Evolutionary conservation across 1,140 invertebrate species (phyloP), one percentile per base, ranked within the genome.

Genomic region (Aporrectodea caliginosa): DNA sequence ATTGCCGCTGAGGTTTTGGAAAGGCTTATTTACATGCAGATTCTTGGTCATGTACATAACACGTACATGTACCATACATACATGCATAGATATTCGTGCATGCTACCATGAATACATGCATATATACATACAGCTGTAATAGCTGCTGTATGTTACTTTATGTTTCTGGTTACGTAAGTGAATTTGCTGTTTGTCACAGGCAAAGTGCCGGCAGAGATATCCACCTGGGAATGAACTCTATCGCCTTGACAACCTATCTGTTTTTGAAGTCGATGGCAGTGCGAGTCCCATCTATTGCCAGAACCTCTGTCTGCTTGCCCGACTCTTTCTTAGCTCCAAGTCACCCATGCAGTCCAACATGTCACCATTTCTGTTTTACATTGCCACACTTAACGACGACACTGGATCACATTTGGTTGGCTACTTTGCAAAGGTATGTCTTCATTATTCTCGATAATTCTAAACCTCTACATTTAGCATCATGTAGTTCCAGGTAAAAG

Each of bases 391-490:
- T 30, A 76, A 76, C 27, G 75, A 76, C 14, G n/a, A 76, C 22
- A 29, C 14, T 58, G 35, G 75, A 30, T 76, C 75, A 2, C 34
- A 68, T 30, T 31, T 76, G 27, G 0, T 76, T 30, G 75, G 75
- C n/a, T 76, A 76, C 31, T 76, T 76, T 58, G 75, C 35, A 27
- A 76, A 35, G 75, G 75, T n/a, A n/a, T n/a, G n/a, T n/a, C n/a
- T n/a, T n/a, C n/a, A n/a, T n/a, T n/a, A n/a, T n/a, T n/a, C n/a
- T n/a, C n/a, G n/a, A n/a, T n/a, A n/a, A n/a, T n/a, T n/a, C n/a
- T n/a, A n/a, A n/a, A n/a, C n/a, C n/a, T n/a, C n/a, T n/a, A n/a
- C n/a, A n/a, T n/a, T n/a, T n/a, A n/a, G n/a, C n/a, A n/a, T n/a
- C n/a, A n/a, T n/a, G n/a, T n/a, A n/a, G n/a, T n/a, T n/a, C n/a